These are phyloP conservation scores for Protobothrops mucrosquamatus DNA, from an alignment of 2,113 vertebrate species.

Conservation along the genomic window DNA sequence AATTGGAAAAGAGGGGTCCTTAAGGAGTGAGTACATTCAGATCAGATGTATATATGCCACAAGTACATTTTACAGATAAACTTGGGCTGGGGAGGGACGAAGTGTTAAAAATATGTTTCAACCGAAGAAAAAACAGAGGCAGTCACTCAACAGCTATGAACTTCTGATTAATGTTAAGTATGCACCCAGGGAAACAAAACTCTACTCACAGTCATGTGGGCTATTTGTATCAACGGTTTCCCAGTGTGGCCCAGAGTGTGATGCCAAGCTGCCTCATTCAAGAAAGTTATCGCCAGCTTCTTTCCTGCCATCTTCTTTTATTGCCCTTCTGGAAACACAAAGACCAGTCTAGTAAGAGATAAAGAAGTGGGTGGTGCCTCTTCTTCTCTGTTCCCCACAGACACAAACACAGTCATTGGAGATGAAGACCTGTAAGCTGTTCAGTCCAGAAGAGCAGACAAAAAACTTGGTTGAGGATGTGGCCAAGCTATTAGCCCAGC, in stretches of 20 bases:
- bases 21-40: constrained; percentile 63
- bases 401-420: not conserved
- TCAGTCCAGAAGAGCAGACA: not conserved
- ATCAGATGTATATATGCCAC: constrained; percentile 64
- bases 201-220: constrained; percentile 66
- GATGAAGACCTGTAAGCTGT: constrained; percentile 13
- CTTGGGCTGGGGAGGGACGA: constrained; percentile 37
- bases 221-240: constrained; percentile 64
- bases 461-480: not conserved
- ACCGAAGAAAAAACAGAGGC: constrained; percentile 66
- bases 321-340: constrained; percentile 54
- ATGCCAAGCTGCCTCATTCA: constrained; percentile 63
- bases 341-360: constrained; percentile 50
- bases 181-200: constrained; percentile 53
- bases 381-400: not conserved
- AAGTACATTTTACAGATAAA: constrained; percentile 66
- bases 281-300: constrained; percentile 60
- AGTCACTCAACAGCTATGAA: constrained; percentile 65
- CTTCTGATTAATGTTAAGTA: constrained; percentile 62
- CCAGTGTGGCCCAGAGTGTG: constrained; percentile 57
- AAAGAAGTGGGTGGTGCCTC: constrained; percentile 26
- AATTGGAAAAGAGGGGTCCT: constrained; percentile 63
- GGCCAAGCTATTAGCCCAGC: not conserved
- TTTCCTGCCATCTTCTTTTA: constrained; percentile 45
- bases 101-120: constrained; percentile 51